These are phyloP conservation scores for Arrhopalites spinosus DNA, from an alignment of 2,888 invertebrate genomes.

Conservation along the genomic window DNA sequence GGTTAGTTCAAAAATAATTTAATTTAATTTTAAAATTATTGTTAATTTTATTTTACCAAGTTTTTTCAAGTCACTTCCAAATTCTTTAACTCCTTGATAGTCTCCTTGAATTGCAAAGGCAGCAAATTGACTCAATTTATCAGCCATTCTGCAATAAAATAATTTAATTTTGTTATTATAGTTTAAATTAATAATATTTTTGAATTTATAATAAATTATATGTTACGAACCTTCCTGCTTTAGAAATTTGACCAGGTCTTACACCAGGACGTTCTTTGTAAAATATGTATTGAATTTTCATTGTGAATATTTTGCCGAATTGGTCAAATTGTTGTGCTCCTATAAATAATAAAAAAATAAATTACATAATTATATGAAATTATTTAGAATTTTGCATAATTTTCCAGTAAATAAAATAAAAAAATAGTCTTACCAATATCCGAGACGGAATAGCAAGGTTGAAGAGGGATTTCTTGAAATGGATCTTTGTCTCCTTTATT, in stretches of 20 bases:
- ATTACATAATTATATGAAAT: neutral
- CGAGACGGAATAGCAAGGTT: slow-evolving; percentile 93
- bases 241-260: slow-evolving; percentile 90
- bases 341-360: slow-evolving; percentile 50
- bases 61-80: slow-evolving; percentile 89
- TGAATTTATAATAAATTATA: too few relatives aligned
- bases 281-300: slow-evolving; percentile 95
- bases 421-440: slow-evolving; percentile 67
- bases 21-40: too few relatives aligned
- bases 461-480: slow-evolving; percentile 91
- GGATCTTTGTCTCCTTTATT: slow-evolving; percentile 84
- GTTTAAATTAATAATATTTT: too few relatives aligned
- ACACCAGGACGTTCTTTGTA: slow-evolving; percentile 98
- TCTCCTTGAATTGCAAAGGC: slow-evolving; percentile 92
- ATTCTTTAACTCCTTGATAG: slow-evolving; percentile 90
- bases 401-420: neutral
- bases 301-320: slow-evolving; percentile 98
- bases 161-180: too few relatives aligned
- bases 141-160: too few relatives aligned
- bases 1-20: too few relatives aligned
- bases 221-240: too few relatives aligned
- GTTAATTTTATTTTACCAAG: too few relatives aligned
- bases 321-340: slow-evolving; percentile 98
- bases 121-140: slow-evolving; percentile 89
- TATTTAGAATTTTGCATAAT: neutral